A percentile compares a stretch with the other conserved stretches of the same genome.
Conservation (phyloP, 2,113 vertebrate genomes). For the Petaurus breviceps region DNA sequence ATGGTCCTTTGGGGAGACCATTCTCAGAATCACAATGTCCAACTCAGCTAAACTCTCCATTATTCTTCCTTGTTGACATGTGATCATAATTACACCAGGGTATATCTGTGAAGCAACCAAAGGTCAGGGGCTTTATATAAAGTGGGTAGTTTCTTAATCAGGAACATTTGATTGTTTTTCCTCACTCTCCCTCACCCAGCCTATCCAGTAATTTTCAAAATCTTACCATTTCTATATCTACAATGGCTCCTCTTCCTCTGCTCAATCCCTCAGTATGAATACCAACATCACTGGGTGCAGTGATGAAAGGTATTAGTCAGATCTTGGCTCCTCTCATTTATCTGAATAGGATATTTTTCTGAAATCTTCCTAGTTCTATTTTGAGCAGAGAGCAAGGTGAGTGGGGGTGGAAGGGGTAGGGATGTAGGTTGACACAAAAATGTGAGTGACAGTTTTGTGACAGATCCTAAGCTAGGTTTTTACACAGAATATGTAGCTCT, state of each 20-base stretch:
- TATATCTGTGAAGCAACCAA: neutral
- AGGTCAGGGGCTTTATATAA: neutral
- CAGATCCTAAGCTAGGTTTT: neutral
- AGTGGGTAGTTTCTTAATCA: neutral
- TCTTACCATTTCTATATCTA: neutral
- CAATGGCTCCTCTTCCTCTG: neutral
- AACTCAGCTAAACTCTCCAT: neutral
- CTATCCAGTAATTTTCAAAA: neutral
- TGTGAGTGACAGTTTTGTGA: neutral
- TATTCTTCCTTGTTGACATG: neutral
- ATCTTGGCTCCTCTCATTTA: neutral
- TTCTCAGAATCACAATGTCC: neutral
- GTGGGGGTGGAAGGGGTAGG: neutral
- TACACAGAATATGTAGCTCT: neutral
- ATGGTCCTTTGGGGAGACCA: neutral
- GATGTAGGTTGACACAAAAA: neutral
- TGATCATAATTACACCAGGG: neutral
- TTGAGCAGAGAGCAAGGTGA: neutral
- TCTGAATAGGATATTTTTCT: neutral
- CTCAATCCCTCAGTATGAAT: neutral
- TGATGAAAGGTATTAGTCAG: neutral
- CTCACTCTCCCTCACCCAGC: neutral
- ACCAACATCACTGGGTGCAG: neutral
- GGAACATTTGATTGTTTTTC: neutral
- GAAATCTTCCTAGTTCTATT: neutral